Conservation (phyloP, 2,888 invertebrate species). For the Caenorhabditis drosophilae region DNA sequence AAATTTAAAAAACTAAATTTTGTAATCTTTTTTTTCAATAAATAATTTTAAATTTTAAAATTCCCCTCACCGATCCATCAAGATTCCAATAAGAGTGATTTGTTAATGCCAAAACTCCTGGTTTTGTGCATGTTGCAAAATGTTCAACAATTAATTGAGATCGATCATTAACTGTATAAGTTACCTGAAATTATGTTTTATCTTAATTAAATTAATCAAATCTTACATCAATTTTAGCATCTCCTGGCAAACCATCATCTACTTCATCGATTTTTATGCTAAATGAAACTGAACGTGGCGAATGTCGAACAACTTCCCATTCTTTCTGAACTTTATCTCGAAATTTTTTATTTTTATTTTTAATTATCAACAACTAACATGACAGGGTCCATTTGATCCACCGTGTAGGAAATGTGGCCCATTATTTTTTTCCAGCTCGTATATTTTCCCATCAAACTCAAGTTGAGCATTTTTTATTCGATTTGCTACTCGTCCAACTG, state of each 20-base stretch:
- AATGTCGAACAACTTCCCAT: conserved; percentile 48
- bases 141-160: conserved; percentile 55
- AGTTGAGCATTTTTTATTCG: conserved; percentile 45
- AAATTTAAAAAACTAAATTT: too few species aligned
- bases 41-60: too few species aligned
- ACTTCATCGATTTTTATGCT: conserved; percentile 14
- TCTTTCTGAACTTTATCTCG: conserved; percentile 30
- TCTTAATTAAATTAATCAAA: too few species aligned
- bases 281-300: conserved; percentile 38
- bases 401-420: conserved; percentile 47
- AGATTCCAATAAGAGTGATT: conserved; percentile 57
- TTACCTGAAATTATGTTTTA: too few species aligned
- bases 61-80: conserved; percentile 47
- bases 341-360: not conserved
- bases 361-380: conserved; percentile 18
- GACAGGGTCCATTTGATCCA: conserved; percentile 40
- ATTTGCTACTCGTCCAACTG: conserved; percentile 56
- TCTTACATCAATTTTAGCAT: conserved; percentile 50
- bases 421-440: conserved; percentile 34
- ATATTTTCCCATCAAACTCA: conserved; percentile 37
- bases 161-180: conserved; percentile 54
- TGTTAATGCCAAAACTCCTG: conserved; percentile 41
- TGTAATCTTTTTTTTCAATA: too few species aligned
- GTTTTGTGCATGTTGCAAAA: conserved; percentile 31
- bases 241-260: conserved; percentile 51